Conservation (phyloP, 2,888 invertebrate genomes). For the Leucophenga maculata region DNA sequence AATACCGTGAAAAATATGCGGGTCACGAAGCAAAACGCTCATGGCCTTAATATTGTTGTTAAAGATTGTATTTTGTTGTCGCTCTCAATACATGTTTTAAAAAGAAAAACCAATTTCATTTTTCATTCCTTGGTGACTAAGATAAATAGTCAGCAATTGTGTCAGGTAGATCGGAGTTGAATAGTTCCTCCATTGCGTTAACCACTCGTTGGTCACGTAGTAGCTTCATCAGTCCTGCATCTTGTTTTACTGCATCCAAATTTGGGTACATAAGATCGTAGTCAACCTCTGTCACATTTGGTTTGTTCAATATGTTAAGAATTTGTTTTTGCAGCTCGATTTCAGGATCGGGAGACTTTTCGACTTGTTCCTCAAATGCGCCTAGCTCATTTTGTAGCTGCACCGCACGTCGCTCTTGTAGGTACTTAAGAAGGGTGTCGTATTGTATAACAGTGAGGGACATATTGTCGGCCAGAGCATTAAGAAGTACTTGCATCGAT, state of each 20-base stretch:
- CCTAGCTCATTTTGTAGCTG: conserved; percentile 84
- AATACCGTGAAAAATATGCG: conserved; percentile 85
- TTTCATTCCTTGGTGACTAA: background rate
- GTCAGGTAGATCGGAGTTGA: conserved; percentile 70
- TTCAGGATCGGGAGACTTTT: conserved; percentile 69
- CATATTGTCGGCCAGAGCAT: conserved; percentile 86
- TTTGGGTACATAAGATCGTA: conserved; percentile 62
- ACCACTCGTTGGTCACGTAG: conserved; percentile 84
- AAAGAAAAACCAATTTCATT: background rate
- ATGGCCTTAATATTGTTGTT: conserved; percentile 74
- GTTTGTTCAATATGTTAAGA: conserved; percentile 70
- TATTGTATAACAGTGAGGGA: conserved; percentile 84
- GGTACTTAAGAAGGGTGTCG: conserved; percentile 81
- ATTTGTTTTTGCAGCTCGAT: conserved; percentile 72
- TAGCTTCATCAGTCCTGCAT: conserved; percentile 75
- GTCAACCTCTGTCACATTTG: conserved; percentile 66
- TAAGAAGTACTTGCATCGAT: conserved; percentile 81
- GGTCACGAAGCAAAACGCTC: conserved; percentile 79
- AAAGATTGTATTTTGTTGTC: background rate
- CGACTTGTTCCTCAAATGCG: conserved; percentile 74
- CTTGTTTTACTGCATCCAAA: conserved; percentile 57
- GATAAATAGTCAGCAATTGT: conserved; percentile 52
- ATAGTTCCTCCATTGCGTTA: conserved; percentile 82
- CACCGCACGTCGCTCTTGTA: conserved; percentile 82
- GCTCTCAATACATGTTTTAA: background rate